A percentile compares a stretch with the other conserved stretches of the same genome.
Conservation (phyloP, 2,797 vertebrate species). For the Alosa sapidissima region DNA sequence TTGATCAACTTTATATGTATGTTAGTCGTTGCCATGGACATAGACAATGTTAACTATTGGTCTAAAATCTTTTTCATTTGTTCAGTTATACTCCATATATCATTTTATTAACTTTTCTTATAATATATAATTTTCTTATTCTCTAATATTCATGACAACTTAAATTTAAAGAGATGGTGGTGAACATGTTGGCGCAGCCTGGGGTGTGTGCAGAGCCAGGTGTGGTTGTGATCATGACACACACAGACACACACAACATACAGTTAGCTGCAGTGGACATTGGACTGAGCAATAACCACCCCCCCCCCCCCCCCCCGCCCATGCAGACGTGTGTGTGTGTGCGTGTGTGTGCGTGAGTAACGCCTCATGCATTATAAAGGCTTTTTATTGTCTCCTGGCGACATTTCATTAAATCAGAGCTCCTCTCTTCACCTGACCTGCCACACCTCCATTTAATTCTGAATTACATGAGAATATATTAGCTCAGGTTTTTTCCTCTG, state of each 20-base stretch:
- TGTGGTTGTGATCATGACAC: background rate
- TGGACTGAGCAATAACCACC: too few species aligned
- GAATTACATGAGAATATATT: background rate
- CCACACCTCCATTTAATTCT: slow-evolving; percentile 44
- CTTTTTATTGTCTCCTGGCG: slow-evolving; percentile 58
- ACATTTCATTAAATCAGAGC: slow-evolving; percentile 60
- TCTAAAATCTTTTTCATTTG: too few species aligned
- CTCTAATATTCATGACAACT: too few species aligned
- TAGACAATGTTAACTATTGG: too few species aligned
- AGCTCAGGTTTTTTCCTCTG: background rate
- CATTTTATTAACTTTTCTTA: too few species aligned
- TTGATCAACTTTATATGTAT: too few species aligned
- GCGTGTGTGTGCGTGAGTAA: background rate
- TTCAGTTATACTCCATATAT: too few species aligned
- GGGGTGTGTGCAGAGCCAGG: background rate
- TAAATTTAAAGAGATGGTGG: too few species aligned
- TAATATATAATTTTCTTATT: too few species aligned
- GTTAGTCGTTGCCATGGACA: too few species aligned
- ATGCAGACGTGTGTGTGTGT: background rate
- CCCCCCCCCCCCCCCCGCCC: background rate
- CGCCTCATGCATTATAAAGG: slow-evolving; percentile 57
- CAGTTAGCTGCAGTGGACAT: too few species aligned
- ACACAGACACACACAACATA: background rate
- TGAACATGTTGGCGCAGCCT: too few species aligned
- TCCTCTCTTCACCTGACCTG: slow-evolving; percentile 47